Evolutionary conservation across 2,888 invertebrate genomes (phyloP).

Genomic region (Coelinius sp.): DNA sequence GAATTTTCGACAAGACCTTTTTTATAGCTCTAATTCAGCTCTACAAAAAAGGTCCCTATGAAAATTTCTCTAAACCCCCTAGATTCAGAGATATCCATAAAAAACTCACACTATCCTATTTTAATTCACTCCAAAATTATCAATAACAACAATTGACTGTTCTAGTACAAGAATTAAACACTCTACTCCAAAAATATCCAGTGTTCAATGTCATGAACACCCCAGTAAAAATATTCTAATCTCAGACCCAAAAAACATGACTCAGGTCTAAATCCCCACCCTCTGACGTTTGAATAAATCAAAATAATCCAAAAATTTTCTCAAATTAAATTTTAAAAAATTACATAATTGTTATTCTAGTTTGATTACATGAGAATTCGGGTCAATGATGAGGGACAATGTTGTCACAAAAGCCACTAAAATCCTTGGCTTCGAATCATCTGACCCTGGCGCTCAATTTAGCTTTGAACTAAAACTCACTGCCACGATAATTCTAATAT

Average conservation of each 20-base stretch:
- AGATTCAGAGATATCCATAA: too few species aligned
- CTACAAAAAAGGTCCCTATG: too few species aligned
- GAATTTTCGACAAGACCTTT: neutral
- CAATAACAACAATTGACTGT: too few species aligned
- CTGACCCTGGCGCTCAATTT: slow-evolving; percentile 70
- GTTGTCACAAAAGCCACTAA: slow-evolving; percentile 36
- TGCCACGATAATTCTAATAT: slow-evolving; percentile 60
- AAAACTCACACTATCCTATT: too few species aligned
- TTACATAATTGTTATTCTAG: slow-evolving; percentile 9
- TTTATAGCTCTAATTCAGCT: too few species aligned
- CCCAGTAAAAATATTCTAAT: too few species aligned
- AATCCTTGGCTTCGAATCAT: slow-evolving; percentile 63
- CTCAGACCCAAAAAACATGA: too few species aligned
- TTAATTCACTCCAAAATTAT: too few species aligned
- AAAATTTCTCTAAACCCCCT: too few species aligned
- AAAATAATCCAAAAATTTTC: neutral
- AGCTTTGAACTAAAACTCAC: slow-evolving; percentile 60
- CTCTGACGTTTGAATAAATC: neutral
- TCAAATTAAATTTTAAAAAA: neutral
- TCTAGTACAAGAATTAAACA: too few species aligned
- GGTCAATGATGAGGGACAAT: slow-evolving; percentile 42
- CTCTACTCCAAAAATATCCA: too few species aligned
- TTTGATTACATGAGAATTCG: slow-evolving; percentile 13
- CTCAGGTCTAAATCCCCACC: neutral
- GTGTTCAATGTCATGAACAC: too few species aligned